Evolutionary conservation across 2,888 invertebrate species (phyloP).

Genomic region (Koerneria pararmatus): DNA sequence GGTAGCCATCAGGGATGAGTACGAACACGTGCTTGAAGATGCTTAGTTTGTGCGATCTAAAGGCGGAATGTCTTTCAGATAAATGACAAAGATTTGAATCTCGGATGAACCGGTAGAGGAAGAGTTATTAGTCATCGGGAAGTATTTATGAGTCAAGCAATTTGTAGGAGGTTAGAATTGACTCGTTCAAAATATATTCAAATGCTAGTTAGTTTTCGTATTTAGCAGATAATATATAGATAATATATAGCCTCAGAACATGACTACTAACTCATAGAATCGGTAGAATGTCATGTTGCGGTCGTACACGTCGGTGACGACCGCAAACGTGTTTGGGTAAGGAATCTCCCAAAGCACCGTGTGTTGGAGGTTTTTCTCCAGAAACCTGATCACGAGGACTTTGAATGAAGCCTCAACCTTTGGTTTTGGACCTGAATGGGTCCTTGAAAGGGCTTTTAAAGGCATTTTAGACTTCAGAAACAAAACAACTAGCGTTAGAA

Average conservation of each 20-base stretch:
- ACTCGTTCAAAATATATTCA: no score
- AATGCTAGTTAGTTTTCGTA: no score
- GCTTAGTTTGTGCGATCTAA: constrained; percentile 36
- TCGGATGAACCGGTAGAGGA: background rate
- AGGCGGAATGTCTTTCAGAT: constrained; percentile 9
- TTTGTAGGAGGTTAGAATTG: no score
- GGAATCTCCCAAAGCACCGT: constrained; percentile 42
- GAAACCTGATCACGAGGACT: constrained; percentile 33
- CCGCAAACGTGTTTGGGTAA: constrained; percentile 36
- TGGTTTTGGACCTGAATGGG: background rate
- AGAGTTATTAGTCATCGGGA: no score
- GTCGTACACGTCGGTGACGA: constrained; percentile 37
- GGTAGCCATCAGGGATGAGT: constrained; percentile 39
- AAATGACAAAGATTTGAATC: background rate
- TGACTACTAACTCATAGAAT: constrained; percentile 35
- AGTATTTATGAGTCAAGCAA: no score
- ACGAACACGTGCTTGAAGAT: constrained; percentile 37
- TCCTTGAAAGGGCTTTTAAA: background rate
- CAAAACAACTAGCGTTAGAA: no score
- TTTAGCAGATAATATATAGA: no score
- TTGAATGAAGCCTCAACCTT: background rate
- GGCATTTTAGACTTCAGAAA: no score
- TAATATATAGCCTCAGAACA: background rate
- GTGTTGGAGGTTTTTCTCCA: constrained; percentile 38
- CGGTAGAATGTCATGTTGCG: constrained; percentile 42